Evolutionary conservation across 2,888 invertebrate genomes (phyloP), one percentile per base, ranked within the genome.

Genomic region (Tyria jacobaeae): DNA sequence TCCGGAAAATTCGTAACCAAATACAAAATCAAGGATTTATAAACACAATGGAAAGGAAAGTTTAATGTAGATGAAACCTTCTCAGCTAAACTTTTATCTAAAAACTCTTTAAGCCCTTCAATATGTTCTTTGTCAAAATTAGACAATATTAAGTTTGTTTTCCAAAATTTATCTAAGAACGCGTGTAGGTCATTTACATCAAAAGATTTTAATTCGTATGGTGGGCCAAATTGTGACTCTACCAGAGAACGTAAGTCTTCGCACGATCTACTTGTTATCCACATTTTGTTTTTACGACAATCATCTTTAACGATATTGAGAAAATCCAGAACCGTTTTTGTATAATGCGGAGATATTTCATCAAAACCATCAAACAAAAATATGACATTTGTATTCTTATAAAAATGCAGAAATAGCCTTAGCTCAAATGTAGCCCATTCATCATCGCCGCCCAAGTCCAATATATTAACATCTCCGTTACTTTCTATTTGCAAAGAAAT

Each of bases 301-400:
- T 54, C 48, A 27, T 54, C 27, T 37, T 37, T 53, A 10, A 60
- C 10, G 2, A 49, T 37, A n/a, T 37, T 49, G 14, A 60, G n/a
- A 31, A 60, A 54, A 9, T 24, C 15, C 2, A 54, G 55, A 14
- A 61, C 59, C 25, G 41, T 56, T 3, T 21, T 44, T 55, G 63
- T 56, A 37, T 66, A 64, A 35, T 49, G 39, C 0, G 68, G 68
- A 49, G 48, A 66, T 17, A 69, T 60, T 51, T 69, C 68, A 14
- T 69, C 68, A 12, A 69, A 64, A 2, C 68, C 68, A 47, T 69
- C 68, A 12, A 69, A 69, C 12, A 64, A n/a, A 48, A 66, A 64
- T 50, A 69, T 54, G 0, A 64, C 41, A 7, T 51, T 50, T 9
- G 31, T 41, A 27, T 27, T 53, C 24, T 57, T 66, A 27, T 34